Conservation (phyloP, 2,797 vertebrate genomes). For the Poeciliopsis paucimaculata region DNA sequence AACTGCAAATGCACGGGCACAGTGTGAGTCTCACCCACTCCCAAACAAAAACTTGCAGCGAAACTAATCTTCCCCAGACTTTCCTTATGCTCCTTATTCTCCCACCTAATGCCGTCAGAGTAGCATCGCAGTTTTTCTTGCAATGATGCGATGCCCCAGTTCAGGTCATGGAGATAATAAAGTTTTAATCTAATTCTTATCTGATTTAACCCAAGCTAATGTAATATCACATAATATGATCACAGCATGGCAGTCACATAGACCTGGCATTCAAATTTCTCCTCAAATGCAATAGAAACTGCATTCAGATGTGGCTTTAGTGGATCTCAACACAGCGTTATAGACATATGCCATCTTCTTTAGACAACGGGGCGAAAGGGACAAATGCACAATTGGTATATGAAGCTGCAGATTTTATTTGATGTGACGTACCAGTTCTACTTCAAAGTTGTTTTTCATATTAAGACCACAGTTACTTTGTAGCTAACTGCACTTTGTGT, state of each 20-base stretch:
- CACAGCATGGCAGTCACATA: constrained; percentile 35
- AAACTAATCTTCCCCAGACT: constrained; percentile 1
- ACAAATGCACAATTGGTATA: neutral
- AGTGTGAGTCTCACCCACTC: neutral
- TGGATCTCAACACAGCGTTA: constrained; percentile 30
- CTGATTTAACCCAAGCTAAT: constrained; percentile 64
- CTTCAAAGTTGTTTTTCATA: neutral
- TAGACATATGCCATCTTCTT: constrained; percentile 18
- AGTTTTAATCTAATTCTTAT: constrained; percentile 51
- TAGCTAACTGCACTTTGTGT: neutral
- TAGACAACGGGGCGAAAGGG: neutral
- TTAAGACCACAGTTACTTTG: neutral
- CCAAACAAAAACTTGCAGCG: neutral
- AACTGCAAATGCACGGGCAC: constrained; percentile 33
- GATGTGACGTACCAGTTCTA: neutral
- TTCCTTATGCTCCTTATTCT: neutral
- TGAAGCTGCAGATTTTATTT: neutral
- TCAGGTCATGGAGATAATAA: constrained; percentile 60
- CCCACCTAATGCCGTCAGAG: constrained; percentile 1
- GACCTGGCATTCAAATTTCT: constrained; percentile 39
- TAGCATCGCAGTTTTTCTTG: constrained; percentile 22
- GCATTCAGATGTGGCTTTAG: constrained; percentile 44
- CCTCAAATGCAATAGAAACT: constrained; percentile 48
- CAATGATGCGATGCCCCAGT: constrained; percentile 22
- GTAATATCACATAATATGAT: constrained; percentile 59